Evolutionary conservation across 2,888 invertebrate genomes (phyloP).

Genomic region (Acrocyrtus sp.): DNA sequence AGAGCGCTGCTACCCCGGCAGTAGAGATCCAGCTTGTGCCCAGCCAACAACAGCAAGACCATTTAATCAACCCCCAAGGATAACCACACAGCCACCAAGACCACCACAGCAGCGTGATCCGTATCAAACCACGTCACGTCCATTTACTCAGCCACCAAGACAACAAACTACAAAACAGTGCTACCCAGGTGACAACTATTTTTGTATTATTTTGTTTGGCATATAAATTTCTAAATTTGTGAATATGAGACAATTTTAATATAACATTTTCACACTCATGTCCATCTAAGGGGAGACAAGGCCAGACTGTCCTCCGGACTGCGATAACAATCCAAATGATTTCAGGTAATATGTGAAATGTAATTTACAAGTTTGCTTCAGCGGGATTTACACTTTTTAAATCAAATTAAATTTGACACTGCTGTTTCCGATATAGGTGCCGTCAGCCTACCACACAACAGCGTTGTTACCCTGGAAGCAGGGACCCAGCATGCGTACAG

Average conservation of each 20-base stretch:
- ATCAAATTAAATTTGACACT: no score
- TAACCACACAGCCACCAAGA: neutral
- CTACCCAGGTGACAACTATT: conserved; percentile 7
- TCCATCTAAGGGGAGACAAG: neutral
- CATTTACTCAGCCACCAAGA: conserved; percentile 61
- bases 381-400: no score
- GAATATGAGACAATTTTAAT: no score
- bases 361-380: no score
- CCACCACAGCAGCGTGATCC: conserved; percentile 65
- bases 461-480: conserved; percentile 41
- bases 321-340: conserved; percentile 64
- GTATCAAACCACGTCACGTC: conserved; percentile 65
- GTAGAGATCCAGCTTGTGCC: conserved; percentile 12
- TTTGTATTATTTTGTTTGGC: neutral
- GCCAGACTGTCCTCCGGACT: conserved; percentile 62
- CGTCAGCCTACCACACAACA: conserved; percentile 43
- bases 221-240: no score
- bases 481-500: conserved; percentile 60
- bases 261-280: no score
- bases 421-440: no score
- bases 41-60: neutral
- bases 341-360: no score
- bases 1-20: conserved; percentile 20
- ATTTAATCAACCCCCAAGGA: no score
- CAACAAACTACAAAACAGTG: conserved; percentile 5